A percentile compares a stretch with the other conserved stretches of the same genome.
These are phyloP conservation scores for Craterocephalus amniculus DNA, from an alignment of 2,797 vertebrate genomes.

Conservation along the genomic window DNA sequence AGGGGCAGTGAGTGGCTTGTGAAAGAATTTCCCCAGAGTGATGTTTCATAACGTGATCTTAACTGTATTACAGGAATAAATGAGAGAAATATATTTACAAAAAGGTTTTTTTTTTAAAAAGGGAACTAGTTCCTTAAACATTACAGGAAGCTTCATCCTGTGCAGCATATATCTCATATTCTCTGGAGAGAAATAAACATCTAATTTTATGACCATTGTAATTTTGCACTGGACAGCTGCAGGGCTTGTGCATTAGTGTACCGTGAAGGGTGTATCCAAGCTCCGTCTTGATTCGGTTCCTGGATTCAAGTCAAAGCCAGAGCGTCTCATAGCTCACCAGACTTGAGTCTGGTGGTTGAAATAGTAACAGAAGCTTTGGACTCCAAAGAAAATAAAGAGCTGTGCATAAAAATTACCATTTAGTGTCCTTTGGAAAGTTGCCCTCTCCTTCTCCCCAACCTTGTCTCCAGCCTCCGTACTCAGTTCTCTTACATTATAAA, in stretches of 20 bases:
- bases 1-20: slow-evolving; percentile 55
- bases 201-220: slow-evolving; percentile 61
- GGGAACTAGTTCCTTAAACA: slow-evolving; percentile 46
- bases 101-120: too few relatives aligned
- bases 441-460: slow-evolving; percentile 45
- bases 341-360: slow-evolving; percentile 62
- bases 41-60: slow-evolving; percentile 61
- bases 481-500: slow-evolving; percentile 71
- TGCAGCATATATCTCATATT: slow-evolving; percentile 49
- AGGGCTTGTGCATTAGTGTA: slow-evolving; percentile 48
- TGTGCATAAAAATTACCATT: slow-evolving; percentile 69
- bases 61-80: slow-evolving; percentile 41
- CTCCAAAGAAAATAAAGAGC: slow-evolving; percentile 79
- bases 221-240: slow-evolving; percentile 61
- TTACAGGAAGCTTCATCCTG: slow-evolving; percentile 40
- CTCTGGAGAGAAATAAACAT: slow-evolving; percentile 56
- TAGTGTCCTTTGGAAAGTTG: slow-evolving; percentile 74
- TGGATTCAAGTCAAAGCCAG: slow-evolving; percentile 58
- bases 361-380: slow-evolving; percentile 64
- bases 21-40: slow-evolving; percentile 56
- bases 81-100: slow-evolving; percentile 35
- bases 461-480: slow-evolving; percentile 57
- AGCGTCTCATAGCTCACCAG: slow-evolving; percentile 48
- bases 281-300: slow-evolving; percentile 45
- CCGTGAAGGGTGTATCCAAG: slow-evolving; percentile 50